A percentile compares a stretch with the other conserved stretches of the same genome.
phyloP scores from a whole-genome alignment of 92 coral and sea anemone species.

The Epizoanthus stellaris region DNA sequence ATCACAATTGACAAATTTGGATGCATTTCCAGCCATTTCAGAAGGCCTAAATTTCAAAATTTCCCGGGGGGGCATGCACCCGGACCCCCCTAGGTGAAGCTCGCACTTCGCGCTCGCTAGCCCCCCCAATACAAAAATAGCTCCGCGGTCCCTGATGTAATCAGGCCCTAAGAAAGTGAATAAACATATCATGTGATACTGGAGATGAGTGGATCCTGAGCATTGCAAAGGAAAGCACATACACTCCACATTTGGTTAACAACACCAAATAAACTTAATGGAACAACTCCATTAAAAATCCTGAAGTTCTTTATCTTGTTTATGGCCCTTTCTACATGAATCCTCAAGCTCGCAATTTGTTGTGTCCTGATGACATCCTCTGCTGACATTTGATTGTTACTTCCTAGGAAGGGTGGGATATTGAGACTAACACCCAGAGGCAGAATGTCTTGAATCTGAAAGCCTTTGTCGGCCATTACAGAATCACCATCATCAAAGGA shows the following conservation, averaged over 20 bases:
- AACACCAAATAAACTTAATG: slow-evolving; percentile 45
- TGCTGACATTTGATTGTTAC: slow-evolving; percentile 45
- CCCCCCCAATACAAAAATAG: no score
- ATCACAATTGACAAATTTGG: no score
- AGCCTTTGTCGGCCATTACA: slow-evolving; percentile 54
- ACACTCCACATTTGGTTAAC: slow-evolving; percentile 44
- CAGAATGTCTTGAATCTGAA: slow-evolving; percentile 50
- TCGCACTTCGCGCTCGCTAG: no score
- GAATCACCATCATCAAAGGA: slow-evolving; percentile 36
- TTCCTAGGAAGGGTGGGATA: slow-evolving; percentile 54
- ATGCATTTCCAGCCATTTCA: no score
- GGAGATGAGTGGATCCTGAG: no score
- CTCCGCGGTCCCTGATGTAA: no score
- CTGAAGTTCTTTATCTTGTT: slow-evolving; percentile 54
- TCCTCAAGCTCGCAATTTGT: slow-evolving; percentile 51
- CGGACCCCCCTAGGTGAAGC: no score
- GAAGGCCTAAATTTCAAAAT: no score
- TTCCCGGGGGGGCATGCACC: no score
- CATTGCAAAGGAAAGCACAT: no score
- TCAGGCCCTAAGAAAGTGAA: no score
- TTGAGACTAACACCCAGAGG: slow-evolving; percentile 53
- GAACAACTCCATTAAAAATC: slow-evolving; percentile 56
- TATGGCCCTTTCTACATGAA: slow-evolving; percentile 50
- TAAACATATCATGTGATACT: no score
- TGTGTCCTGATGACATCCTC: slow-evolving; percentile 56